These are phyloP conservation scores for Argynnis bischoffii DNA, from an alignment of 2,888 invertebrate species.

Conservation along the genomic window DNA sequence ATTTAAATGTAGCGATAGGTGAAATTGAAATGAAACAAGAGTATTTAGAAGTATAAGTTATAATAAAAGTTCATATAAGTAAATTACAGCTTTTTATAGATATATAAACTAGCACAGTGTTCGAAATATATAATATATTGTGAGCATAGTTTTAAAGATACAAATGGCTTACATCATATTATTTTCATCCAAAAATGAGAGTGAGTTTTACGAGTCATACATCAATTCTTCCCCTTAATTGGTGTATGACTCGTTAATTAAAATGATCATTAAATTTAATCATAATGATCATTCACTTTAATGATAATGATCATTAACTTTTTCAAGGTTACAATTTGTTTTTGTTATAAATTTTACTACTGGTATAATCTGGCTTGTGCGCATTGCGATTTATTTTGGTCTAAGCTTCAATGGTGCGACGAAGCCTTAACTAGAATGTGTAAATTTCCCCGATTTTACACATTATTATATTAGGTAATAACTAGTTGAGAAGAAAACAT, in stretches of 20 bases:
- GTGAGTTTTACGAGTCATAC: slow-evolving; percentile 54
- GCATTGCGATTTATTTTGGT: slow-evolving; percentile 63
- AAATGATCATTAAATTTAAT: slow-evolving; percentile 42
- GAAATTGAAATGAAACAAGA: slow-evolving; percentile 58
- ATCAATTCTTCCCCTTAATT: slow-evolving; percentile 80
- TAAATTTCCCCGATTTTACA: slow-evolving; percentile 81
- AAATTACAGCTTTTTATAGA: slow-evolving; percentile 78
- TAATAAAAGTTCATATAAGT: slow-evolving; percentile 81
- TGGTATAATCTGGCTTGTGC: slow-evolving; percentile 62
- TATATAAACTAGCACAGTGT: slow-evolving; percentile 78
- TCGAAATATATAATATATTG: slow-evolving; percentile 70
- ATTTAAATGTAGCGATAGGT: background rate
- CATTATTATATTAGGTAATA: slow-evolving; percentile 52
- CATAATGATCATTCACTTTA: slow-evolving; percentile 43
- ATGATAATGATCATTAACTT: slow-evolving; percentile 45
- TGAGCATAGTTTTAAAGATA: slow-evolving; percentile 73
- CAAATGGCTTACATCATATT: slow-evolving; percentile 59
- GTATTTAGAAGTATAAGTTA: slow-evolving; percentile 79
- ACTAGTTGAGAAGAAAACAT: slow-evolving; percentile 47
- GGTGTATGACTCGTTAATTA: slow-evolving; percentile 64
- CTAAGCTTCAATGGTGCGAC: slow-evolving; percentile 70
- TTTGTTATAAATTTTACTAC: slow-evolving; percentile 43
- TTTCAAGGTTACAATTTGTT: slow-evolving; percentile 42
- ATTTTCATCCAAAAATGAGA: slow-evolving; percentile 53
- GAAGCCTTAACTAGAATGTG: slow-evolving; percentile 65